Conservation (phyloP, 2,888 invertebrate genomes). For the Protodeltote pygarga region DNA sequence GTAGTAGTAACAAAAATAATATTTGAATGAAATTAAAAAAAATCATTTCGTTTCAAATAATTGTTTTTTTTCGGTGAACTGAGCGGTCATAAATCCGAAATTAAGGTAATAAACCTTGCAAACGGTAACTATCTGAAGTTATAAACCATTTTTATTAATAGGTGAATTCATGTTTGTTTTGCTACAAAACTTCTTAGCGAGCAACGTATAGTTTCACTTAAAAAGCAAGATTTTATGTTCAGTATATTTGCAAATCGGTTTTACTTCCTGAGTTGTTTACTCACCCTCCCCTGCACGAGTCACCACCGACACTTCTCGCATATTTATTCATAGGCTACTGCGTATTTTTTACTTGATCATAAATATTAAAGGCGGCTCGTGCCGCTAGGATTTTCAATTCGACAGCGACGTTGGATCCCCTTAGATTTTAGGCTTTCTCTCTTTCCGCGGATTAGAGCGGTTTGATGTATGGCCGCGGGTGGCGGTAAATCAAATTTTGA, state of each 20-base stretch:
- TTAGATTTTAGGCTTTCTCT: slow-evolving; percentile 80
- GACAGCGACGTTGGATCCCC: slow-evolving; percentile 76
- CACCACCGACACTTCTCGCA: slow-evolving; percentile 48
- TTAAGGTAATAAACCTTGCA: too few species aligned
- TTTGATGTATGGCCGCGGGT: slow-evolving; percentile 84
- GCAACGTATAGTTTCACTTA: too few species aligned
- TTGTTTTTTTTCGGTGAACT: too few species aligned
- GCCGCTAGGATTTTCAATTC: slow-evolving; percentile 82
- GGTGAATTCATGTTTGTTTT: too few species aligned
- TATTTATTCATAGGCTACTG: slow-evolving; percentile 76
- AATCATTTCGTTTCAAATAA: too few species aligned
- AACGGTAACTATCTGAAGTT: too few species aligned
- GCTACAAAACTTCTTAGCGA: too few species aligned
- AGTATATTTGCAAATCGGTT: slow-evolving; percentile 23
- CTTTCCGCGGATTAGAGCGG: slow-evolving; percentile 82
- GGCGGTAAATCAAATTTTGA: slow-evolving; percentile 87
- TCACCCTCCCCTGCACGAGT: slow-evolving; percentile 28
- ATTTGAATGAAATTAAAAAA: too few species aligned
- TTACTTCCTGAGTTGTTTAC: slow-evolving; percentile 44
- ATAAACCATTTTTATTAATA: too few species aligned
- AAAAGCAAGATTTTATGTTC: slow-evolving; percentile 9
- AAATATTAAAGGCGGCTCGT: slow-evolving; percentile 80
- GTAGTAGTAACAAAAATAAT: too few species aligned
- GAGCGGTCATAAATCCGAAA: too few species aligned
- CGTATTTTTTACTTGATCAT: slow-evolving; percentile 78